These are phyloP conservation scores for Rhimphoctona megacephalus DNA, from an alignment of 2,888 invertebrate genomes.

Conservation along the genomic window DNA sequence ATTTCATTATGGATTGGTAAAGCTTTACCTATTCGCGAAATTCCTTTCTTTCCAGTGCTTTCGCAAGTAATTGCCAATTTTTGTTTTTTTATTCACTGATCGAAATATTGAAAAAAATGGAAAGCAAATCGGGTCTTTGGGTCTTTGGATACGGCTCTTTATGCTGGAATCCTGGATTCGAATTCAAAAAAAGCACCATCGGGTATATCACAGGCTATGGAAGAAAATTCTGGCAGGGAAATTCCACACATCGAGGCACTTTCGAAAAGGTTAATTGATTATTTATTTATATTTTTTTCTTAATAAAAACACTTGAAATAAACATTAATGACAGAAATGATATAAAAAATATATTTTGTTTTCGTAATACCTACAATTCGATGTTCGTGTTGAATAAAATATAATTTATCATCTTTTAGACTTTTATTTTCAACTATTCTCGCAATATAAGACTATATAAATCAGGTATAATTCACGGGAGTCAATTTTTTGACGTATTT, in stretches of 20 bases:
- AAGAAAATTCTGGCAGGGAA: conserved; percentile 97
- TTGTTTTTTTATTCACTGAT: background rate
- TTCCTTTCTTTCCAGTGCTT: background rate
- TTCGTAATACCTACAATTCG: no score
- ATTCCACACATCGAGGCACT: conserved; percentile 92
- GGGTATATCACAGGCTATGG: conserved; percentile 94
- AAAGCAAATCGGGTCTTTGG: conserved; percentile 88
- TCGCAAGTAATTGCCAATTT: conserved; percentile 11
- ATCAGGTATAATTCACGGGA: background rate
- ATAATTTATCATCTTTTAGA: background rate
- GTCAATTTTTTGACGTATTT: background rate
- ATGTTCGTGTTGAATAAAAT: no score
- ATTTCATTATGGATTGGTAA: conserved; percentile 14
- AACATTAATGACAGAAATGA: background rate
- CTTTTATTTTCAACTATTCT: background rate
- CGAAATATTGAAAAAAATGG: conserved; percentile 46
- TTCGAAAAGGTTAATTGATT: conserved; percentile 87
- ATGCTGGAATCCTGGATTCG: conserved; percentile 98
- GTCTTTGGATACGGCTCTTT: conserved; percentile 98
- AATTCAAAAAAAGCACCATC: conserved; percentile 91
- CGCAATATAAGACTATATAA: background rate
- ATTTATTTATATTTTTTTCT: conserved; percentile 23
- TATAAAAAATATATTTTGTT: no score
- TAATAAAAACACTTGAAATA: background rate
- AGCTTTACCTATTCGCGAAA: background rate